Evolutionary conservation across 2,888 invertebrate species (phyloP), one percentile per base, ranked within the genome.

Genomic region (Blastobasis adustella): DNA sequence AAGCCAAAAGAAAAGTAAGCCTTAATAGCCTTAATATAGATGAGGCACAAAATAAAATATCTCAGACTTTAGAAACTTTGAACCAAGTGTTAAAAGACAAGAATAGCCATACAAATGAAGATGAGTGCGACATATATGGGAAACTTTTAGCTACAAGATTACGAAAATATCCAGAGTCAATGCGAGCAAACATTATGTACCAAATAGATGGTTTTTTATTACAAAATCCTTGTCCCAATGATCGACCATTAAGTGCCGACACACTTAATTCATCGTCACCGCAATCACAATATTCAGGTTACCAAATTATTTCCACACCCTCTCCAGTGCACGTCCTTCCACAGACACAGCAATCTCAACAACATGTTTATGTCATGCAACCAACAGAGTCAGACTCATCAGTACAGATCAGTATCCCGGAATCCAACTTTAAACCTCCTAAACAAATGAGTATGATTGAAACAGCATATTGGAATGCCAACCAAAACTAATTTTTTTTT

Each of bases 41-140:
- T 40, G 45, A 46, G n/a, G 51, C 51, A 40, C 39, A 50, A 54
- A 53, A 40, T 47, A 47, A 53, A 50, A 54, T 50, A 43, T 23
- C 6, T 5, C 9, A 47, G 39, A 6, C n/a, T 47, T 47, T 47
- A 5, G 39, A n/a, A 37, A 39, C 47, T 8, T n/a, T 39, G n/a
- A 47, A 47, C 47, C 7, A 39, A 37, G 47, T 38, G 6, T 6
- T 44, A 10, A n/a, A 8, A 6, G n/a, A 44, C 6, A 44, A 44
- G 10, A 44, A 10, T n/a, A 8, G 10, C 6, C n/a, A 44, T 10
- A 10, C 10, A n/a, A 10, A 44, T 6, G 10, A 47, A n/a, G 53
- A 53, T 36, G 53, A 53, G 9, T 53, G 49, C 40, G 50, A 53
- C 38, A 38, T 47, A 42, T 53, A 49, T 37, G 50, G 41, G 23